phyloP scores from a whole-genome alignment of 1,140 invertebrate species.

The Dreissena polymorpha region DNA sequence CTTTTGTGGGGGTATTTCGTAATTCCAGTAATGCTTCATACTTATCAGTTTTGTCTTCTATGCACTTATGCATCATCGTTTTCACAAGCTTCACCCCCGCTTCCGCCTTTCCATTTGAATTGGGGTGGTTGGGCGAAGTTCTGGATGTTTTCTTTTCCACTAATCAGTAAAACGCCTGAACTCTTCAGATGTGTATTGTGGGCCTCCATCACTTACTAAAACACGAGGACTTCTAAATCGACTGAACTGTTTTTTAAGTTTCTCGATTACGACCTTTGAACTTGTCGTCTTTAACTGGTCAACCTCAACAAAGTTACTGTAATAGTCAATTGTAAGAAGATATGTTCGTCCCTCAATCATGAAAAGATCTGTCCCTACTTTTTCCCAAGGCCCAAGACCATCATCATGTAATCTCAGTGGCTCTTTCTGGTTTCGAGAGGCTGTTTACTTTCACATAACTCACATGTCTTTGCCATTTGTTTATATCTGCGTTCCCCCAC shows the following conservation, averaged over 20 bases:
- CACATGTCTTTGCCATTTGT: constrained; percentile 54
- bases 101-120: constrained; percentile 64
- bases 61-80: constrained; percentile 59
- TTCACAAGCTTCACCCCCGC: constrained; percentile 60
- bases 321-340: not conserved
- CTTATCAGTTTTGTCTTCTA: constrained; percentile 56
- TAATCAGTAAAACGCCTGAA: constrained; percentile 47
- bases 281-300: not conserved
- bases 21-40: constrained; percentile 59
- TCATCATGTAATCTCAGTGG: constrained; percentile 49
- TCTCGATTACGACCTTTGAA: constrained; percentile 53
- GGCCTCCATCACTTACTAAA: constrained; percentile 54
- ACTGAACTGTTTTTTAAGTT: constrained; percentile 60
- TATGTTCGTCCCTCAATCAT: constrained; percentile 32
- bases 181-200: constrained; percentile 55
- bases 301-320: not conserved
- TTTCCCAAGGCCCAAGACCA: constrained; percentile 57
- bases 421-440: constrained; percentile 46
- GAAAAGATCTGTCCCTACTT: constrained; percentile 64
- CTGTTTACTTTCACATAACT: constrained; percentile 48
- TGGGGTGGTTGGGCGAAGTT: constrained; percentile 51
- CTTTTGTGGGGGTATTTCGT: constrained; percentile 57
- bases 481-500: constrained; percentile 60
- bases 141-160: constrained; percentile 54
- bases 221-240: constrained; percentile 53